These are phyloP conservation scores for Lasioglossum calceatum DNA, from an alignment of 2,888 invertebrate species.

Conservation along the genomic window DNA sequence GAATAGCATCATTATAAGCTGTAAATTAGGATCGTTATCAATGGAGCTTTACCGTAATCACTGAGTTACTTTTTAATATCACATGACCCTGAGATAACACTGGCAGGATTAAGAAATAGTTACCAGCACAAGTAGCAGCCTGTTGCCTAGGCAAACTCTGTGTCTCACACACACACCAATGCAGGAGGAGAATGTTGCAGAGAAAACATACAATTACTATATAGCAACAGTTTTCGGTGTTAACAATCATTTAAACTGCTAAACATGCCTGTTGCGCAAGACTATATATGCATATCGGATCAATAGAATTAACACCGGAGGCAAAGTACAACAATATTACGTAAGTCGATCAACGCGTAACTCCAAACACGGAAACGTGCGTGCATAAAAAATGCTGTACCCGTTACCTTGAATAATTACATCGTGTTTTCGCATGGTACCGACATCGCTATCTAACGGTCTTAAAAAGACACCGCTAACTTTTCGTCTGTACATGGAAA, in stretches of 20 bases:
- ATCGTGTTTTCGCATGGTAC: not conserved
- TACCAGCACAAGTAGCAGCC: constrained; percentile 10
- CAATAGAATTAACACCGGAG: not conserved
- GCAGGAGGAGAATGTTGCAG: not conserved
- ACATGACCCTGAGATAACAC: constrained; percentile 77
- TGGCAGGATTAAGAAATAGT: constrained; percentile 44
- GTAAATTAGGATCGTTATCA: constrained; percentile 66
- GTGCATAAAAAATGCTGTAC: constrained; percentile 36
- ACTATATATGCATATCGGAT: not conserved
- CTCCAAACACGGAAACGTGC: constrained; percentile 19
- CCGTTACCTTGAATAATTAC: constrained; percentile 48
- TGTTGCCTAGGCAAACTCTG: not conserved
- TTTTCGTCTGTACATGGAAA: not conserved
- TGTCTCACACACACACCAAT: not conserved
- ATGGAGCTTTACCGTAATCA: constrained; percentile 56
- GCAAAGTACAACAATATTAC: constrained; percentile 31
- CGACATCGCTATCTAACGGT: not conserved
- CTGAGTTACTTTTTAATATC: constrained; percentile 61
- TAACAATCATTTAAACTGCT: not conserved
- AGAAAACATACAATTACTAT: not conserved
- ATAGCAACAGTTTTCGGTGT: not conserved
- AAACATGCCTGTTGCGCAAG: not conserved
- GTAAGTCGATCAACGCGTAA: constrained; percentile 32
- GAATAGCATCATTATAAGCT: constrained; percentile 57
- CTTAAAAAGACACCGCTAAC: too few relatives aligned